Percentiles rank a stretch among this genome's conserved stretches.
Evolutionary conservation across 2,888 invertebrate species (phyloP).

Genomic region (Tolmerus cingulatus): DNA sequence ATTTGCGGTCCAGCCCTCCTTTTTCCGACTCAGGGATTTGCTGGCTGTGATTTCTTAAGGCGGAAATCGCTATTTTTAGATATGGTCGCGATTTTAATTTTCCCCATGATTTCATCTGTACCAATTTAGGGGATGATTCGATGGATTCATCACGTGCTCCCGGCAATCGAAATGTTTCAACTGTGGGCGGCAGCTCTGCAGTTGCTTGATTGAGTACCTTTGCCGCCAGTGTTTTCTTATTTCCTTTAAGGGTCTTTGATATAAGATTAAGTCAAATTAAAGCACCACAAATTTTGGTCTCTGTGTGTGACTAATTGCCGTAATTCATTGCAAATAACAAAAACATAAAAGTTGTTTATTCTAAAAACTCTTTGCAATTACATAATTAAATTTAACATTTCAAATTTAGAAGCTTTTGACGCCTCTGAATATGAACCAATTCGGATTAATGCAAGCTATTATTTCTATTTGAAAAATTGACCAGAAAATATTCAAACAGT

Average conservation of each 20-base stretch:
- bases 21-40: conserved; percentile 29
- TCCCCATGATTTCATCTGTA: conserved; percentile 42
- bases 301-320: not conserved
- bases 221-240: not conserved
- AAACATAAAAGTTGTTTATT: too few species aligned
- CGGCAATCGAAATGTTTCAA: not conserved
- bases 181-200: not conserved
- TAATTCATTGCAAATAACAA: not conserved
- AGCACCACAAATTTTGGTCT: not conserved
- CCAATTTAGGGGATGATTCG: conserved; percentile 17
- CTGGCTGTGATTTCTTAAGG: conserved; percentile 24
- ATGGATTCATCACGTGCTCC: not conserved
- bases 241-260: not conserved
- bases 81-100: conserved; percentile 45
- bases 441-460: too few species aligned
- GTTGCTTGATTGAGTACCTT: not conserved
- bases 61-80: conserved; percentile 45
- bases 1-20: conserved; percentile 33
- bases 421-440: too few species aligned
- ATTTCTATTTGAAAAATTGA: too few species aligned
- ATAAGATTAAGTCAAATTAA: not conserved
- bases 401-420: too few species aligned
- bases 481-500: too few species aligned
- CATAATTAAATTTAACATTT: too few species aligned
- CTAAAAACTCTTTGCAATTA: too few species aligned